Percentiles rank a stretch among this genome's conserved stretches.
These are phyloP conservation scores for Takifugu flavidus DNA, from an alignment of 2,113 vertebrate species.

Conservation along the genomic window DNA sequence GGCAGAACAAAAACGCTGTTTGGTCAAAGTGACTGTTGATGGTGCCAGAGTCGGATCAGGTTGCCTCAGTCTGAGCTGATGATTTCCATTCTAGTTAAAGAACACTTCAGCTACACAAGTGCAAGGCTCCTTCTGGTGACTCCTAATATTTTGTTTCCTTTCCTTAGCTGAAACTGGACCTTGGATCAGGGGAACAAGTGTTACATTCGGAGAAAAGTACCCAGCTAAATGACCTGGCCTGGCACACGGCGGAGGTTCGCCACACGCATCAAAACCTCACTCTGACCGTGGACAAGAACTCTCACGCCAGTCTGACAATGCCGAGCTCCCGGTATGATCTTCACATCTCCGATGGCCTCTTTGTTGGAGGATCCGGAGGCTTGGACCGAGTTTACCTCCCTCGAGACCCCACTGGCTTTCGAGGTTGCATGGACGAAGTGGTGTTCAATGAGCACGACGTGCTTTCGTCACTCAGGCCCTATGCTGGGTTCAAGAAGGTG, in stretches of 20 bases:
- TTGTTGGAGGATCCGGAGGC: constrained; percentile 75
- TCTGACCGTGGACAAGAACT: constrained; percentile 79
- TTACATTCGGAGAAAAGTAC: constrained; percentile 76
- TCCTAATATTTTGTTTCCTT: constrained; percentile 13
- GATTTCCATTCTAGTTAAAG: no score
- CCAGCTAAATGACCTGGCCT: constrained; percentile 82
- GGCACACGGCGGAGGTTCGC: constrained; percentile 81
- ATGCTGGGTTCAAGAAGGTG: constrained; percentile 81
- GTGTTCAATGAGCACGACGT: constrained; percentile 82
- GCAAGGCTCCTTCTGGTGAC: neutral
- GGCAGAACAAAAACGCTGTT: neutral
- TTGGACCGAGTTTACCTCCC: constrained; percentile 76
- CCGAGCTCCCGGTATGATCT: constrained; percentile 64
- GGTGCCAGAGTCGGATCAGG: no score
- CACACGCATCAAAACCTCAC: constrained; percentile 68
- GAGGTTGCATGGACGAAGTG: constrained; percentile 85
- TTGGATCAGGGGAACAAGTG: constrained; percentile 73
- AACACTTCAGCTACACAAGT: neutral
- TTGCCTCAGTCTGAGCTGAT: no score
- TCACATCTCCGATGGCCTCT: constrained; percentile 77
- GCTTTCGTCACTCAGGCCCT: constrained; percentile 80
- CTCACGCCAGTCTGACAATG: constrained; percentile 67
- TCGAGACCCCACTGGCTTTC: constrained; percentile 66
- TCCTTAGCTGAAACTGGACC: constrained; percentile 79
- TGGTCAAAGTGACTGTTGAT: neutral